Conservation (phyloP, 2,888 invertebrate species). For the Caenorhabditis afra region DNA sequence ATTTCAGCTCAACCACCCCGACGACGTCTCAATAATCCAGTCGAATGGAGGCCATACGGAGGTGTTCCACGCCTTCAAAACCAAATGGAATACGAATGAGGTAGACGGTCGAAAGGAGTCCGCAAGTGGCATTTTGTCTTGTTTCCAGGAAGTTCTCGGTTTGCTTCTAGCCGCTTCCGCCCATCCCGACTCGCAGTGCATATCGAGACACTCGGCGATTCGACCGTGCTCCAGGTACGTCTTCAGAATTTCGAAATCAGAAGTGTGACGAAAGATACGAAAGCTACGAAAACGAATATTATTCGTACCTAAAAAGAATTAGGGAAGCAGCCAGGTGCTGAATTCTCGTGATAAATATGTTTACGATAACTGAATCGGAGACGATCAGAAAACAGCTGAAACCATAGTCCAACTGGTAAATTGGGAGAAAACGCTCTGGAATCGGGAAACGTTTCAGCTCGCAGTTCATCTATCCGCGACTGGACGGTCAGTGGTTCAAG, state of each 20-base stretch:
- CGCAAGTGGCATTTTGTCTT: background rate
- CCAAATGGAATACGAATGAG: constrained; percentile 58
- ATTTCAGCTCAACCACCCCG: constrained; percentile 30
- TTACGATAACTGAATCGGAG: no score
- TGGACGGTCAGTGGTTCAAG: constrained; percentile 66
- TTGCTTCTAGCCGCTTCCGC: constrained; percentile 36
- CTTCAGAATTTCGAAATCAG: constrained; percentile 11
- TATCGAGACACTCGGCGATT: constrained; percentile 14
- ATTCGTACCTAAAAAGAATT: no score
- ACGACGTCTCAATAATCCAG: no score
- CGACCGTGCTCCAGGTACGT: constrained; percentile 40
- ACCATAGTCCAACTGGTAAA: no score
- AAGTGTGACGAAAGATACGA: background rate
- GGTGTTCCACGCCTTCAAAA: constrained; percentile 34
- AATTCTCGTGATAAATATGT: no score
- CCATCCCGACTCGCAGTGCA: constrained; percentile 34
- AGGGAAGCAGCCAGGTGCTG: no score
- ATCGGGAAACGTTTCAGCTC: constrained; percentile 45
- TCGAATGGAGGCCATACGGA: constrained; percentile 8
- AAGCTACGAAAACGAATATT: background rate
- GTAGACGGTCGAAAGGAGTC: constrained; percentile 2
- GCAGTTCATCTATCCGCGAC: constrained; percentile 63
- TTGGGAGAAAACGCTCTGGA: no score
- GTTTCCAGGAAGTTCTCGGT: constrained; percentile 43
- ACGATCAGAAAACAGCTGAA: no score